Conservation (phyloP, 2,113 vertebrate species). For the Sus scrofa region DNA sequence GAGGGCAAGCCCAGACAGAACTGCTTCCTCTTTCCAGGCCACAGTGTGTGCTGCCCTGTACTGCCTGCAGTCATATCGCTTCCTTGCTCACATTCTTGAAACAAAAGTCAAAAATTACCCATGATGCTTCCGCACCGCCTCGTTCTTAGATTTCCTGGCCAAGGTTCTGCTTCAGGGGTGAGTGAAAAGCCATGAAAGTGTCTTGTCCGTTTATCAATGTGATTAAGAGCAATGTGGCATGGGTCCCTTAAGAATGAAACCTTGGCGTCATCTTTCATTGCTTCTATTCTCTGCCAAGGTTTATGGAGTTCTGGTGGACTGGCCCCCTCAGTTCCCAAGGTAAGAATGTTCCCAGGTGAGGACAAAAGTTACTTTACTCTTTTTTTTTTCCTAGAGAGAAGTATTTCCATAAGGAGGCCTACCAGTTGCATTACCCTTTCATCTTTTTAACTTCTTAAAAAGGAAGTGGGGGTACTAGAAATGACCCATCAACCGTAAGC, state of each 20-base stretch:
- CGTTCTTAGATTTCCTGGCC: background rate
- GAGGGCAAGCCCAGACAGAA: no score
- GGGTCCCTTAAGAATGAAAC: conserved; percentile 48
- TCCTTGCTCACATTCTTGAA: background rate
- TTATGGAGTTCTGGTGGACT: conserved; percentile 35
- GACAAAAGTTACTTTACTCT: conserved; percentile 2
- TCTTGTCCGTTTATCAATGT: conserved; percentile 34
- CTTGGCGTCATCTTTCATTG: conserved; percentile 51
- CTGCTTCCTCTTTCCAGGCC: fast-evolving
- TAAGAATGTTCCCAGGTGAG: conserved; percentile 17
- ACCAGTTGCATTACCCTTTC: background rate
- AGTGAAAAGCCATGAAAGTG: conserved; percentile 41
- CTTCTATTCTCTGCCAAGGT: conserved; percentile 43
- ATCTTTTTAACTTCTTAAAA: conserved; percentile 27
- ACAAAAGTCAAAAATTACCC: background rate
- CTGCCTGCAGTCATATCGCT: background rate
- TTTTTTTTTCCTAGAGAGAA: conserved; percentile 28
- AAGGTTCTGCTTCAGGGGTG: conserved; percentile 17
- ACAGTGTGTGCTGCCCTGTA: background rate
- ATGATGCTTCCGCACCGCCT: background rate
- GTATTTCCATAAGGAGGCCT: background rate
- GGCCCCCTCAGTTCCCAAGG: conserved; percentile 10
- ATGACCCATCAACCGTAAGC: background rate
- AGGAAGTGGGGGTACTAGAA: background rate
- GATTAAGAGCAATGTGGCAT: conserved; percentile 70